Evolutionary conservation across 2,888 invertebrate species (phyloP).

Genomic region (Agrochola macilenta): DNA sequence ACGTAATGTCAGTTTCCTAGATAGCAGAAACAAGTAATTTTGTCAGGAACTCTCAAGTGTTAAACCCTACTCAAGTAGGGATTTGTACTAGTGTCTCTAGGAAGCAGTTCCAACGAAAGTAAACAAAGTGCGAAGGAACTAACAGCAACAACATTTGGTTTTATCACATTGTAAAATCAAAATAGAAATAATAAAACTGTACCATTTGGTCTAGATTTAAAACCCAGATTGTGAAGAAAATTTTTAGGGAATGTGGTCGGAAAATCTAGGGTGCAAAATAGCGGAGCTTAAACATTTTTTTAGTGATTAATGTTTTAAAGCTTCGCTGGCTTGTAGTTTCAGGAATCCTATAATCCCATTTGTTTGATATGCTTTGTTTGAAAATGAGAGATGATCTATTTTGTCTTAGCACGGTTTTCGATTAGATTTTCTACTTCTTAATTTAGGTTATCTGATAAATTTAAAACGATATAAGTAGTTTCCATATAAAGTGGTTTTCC

Average conservation of each 20-base stretch:
- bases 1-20: neutral
- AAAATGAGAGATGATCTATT: constrained; percentile 18
- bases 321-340: constrained; percentile 35
- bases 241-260: constrained; percentile 25
- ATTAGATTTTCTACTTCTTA: neutral
- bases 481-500: constrained; percentile 29
- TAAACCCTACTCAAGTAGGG: neutral
- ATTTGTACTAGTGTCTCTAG: neutral
- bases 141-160: neutral
- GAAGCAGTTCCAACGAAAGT: neutral
- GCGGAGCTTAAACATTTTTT: constrained; percentile 43
- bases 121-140: neutral
- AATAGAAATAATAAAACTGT: constrained; percentile 35
- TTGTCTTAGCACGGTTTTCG: neutral
- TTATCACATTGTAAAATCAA: constrained; percentile 3
- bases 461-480: constrained; percentile 17
- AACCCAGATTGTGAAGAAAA: constrained; percentile 13
- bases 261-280: constrained; percentile 37
- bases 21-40: neutral
- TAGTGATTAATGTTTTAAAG: constrained; percentile 60
- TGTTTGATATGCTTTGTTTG: constrained; percentile 61
- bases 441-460: constrained; percentile 17
- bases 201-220: constrained; percentile 26
- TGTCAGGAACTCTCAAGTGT: neutral
- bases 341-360: constrained; percentile 49